Evolutionary conservation across 2,888 invertebrate genomes (phyloP), one percentile per base, ranked within the genome.

Genomic region (Lysandra coridon): DNA sequence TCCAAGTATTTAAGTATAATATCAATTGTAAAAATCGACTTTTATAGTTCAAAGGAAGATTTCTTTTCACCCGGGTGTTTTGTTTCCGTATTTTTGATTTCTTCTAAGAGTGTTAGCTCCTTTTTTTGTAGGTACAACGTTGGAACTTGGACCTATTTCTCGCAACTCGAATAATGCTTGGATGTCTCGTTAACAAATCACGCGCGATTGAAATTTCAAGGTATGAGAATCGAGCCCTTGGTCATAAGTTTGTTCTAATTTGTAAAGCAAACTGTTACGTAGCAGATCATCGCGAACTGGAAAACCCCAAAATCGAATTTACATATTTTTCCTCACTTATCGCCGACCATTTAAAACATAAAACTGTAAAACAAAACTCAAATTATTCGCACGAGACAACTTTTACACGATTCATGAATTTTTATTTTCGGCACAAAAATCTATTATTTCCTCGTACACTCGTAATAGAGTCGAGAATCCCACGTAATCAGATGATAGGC

Each of bases 401-500:
- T 69, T 69, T 12, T 30, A 69, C 69, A 37, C 69, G 69, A 69
- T 69, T 69, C 33, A 69, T 33, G 69, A 69, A 33, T 69, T 69
- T 69, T 69, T 69, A 69, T 33, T 33, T 69, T 69, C 69, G 33
- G 33, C 33, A 69, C 33, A 57, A 69, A 69, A 33, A 33, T 14
- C 33, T 37, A 64, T 3, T 12, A 30, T 37, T 37, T 5, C 12
- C 30, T 69, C 33, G 33, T 69, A 69, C 69, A 37, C 14, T 69
- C 33, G 17, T 69, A 69, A 69, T 69, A 69, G 33, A 37, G 69
- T 69, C 14, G 69, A 37, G 14, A 69, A 69, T 69, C 5, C 30
- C 12, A 12, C 64, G 69, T 73, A 73, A 79, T 80, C 78, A 80
- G 73, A 77, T 37, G 75, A 62, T 80, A 81, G 77, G 78, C 69